Conservation (phyloP, 2,113 vertebrate species). For the Corvus hawaiiensis region DNA sequence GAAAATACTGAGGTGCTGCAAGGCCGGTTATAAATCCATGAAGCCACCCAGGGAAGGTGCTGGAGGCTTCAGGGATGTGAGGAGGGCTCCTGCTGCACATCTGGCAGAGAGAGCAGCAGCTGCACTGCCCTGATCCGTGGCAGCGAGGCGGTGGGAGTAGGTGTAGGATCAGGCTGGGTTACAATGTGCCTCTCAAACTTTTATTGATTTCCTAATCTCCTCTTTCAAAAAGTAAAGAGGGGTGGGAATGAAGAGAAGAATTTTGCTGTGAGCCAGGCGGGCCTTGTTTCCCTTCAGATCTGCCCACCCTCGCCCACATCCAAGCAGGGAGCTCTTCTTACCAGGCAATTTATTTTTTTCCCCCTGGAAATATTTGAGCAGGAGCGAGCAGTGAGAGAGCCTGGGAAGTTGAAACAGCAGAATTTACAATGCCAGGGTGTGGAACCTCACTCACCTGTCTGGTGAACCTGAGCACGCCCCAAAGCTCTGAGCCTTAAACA, state of each 20-base stretch:
- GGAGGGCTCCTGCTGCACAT: constrained; percentile 13
- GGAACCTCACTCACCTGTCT: background rate
- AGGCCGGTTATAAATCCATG: background rate
- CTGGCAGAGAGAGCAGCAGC: constrained; percentile 22
- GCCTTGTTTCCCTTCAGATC: background rate
- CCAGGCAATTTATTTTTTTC: background rate
- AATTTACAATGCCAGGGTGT: background rate
- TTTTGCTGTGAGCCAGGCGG: background rate
- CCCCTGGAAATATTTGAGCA: background rate
- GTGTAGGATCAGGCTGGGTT: background rate
- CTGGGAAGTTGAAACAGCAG: background rate
- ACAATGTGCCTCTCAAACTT: background rate
- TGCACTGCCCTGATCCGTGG: background rate
- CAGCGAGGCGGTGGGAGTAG: background rate
- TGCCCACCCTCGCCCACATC: background rate
- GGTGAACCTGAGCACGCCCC: background rate
- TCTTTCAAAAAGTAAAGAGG: background rate
- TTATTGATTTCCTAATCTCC: background rate
- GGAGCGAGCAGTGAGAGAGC: background rate
- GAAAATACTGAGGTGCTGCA: rapidly evolving
- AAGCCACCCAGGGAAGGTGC: background rate
- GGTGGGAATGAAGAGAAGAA: background rate
- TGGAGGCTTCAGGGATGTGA: background rate
- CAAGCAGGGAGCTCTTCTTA: background rate
- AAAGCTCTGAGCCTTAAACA: background rate